Percentiles rank a stretch among this genome's conserved stretches.
Evolutionary conservation across 2,888 invertebrate genomes (phyloP).

Genomic region (Apamea sordens): DNA sequence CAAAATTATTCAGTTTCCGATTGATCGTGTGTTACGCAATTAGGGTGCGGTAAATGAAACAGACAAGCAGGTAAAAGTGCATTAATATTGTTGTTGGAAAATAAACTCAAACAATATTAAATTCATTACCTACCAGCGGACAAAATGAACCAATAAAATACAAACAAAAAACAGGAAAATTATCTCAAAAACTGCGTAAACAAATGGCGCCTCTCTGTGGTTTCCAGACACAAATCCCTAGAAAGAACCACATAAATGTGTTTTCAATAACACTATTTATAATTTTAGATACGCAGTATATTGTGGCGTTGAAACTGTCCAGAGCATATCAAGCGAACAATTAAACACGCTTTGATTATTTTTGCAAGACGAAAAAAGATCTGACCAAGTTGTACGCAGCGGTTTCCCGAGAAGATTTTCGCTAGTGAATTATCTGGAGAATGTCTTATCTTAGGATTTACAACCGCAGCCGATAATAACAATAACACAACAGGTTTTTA

Average conservation of each 20-base stretch:
- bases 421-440: conserved; percentile 41
- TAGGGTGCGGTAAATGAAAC: not conserved
- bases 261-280: conserved; percentile 79
- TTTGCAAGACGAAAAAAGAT: conserved; percentile 81
- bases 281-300: conserved; percentile 71
- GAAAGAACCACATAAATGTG: conserved; percentile 64
- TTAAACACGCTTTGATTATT: conserved; percentile 82
- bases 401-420: conserved; percentile 48
- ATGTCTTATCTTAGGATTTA: conserved; percentile 60
- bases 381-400: conserved; percentile 70
- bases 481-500: conserved; percentile 53
- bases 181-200: conserved; percentile 39
- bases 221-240: conserved; percentile 54
- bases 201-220: conserved; percentile 49
- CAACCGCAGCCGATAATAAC: conserved; percentile 43
- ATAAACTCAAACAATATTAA: conserved; percentile 2
- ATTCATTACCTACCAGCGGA: conserved; percentile 1
- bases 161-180: conserved; percentile 62
- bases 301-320: conserved; percentile 76
- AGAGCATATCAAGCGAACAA: conserved; percentile 81
- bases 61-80: not conserved
- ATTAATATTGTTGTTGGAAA: not conserved
- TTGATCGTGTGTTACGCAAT: no score
- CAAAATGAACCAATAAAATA: conserved; percentile 18
- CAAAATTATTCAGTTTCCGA: no score